Base-by-base conservation (phyloP, 2,113 vertebrate species). In the Melozone crissalis region DNA sequence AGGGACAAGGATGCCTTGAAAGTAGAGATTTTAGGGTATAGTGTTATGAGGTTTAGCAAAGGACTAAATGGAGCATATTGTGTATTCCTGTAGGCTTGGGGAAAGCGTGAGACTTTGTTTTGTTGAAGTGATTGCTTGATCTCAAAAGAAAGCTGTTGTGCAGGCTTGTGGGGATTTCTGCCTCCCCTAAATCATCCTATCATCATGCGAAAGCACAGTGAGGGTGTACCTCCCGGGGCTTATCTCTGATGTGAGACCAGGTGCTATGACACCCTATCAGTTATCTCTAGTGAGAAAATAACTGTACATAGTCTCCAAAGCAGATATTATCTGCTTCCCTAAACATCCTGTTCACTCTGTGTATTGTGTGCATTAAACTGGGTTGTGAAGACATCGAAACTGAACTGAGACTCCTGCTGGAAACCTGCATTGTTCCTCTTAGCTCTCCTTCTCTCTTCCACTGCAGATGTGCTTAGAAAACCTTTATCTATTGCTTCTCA, bases 241-340 rank as follows among this genome's bases (percentile, higher is more conserved):
- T 96, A 72, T 86, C 92, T 81, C 72, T 93, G 54, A 82, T 85
- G 63, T 46, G 67, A 94, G 65, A 71, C 86, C 93, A 96, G 93
- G 85, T 94, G 78, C 72, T 94, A 7, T 65, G 87, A 52, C 2
- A n/a, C 59, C 31, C 30, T 44, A 44, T 90, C 24, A 21, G 83
- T 89, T 84, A 89, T 88, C 92, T 96, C 51, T 26, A 67, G 80
- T 90, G 88, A 89, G 94, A 94, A 93, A 96, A 87, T 94, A 93
- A 93, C 80, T 93, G 76, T 67, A 65, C 9, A 1, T 52, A 54
- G 39, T 49, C 65, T 93, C 61, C 62, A 54, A 82, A 92, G 76
- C 19, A 88, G 92, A 92, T 95, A 80, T 5, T 78, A 95, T 96
- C 94, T 95, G 22, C 31, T 93, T 93, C 76, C 5, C 31, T 92